Conservation (phyloP, 2,888 invertebrate species). For the Nemurella pictetii region DNA sequence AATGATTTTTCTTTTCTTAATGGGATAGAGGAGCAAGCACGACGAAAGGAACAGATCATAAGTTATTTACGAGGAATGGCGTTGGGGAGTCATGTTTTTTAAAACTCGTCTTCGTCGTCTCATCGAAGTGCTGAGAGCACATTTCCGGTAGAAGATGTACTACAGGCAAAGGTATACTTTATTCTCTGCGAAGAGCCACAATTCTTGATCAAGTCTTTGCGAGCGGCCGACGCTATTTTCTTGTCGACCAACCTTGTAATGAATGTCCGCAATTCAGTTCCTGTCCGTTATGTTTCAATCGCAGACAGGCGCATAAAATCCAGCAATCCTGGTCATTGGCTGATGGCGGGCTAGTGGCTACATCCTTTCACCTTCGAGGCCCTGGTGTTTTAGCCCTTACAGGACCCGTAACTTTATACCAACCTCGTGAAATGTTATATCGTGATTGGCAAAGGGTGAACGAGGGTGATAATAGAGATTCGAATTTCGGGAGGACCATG, state of each 20-base stretch:
- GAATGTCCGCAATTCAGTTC: background rate
- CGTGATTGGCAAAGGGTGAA: conserved; percentile 5
- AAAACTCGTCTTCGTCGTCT: conserved; percentile 6
- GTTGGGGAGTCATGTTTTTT: conserved; percentile 21
- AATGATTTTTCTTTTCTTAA: conserved; percentile 35
- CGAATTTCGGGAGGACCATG: conserved; percentile 34
- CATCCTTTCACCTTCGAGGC: background rate
- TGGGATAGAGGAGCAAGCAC: conserved; percentile 26
- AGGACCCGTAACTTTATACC: background rate
- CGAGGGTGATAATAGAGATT: conserved; percentile 25
- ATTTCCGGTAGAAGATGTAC: background rate
- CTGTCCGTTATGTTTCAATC: background rate
- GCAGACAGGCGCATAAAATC: background rate
- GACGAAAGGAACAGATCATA: conserved; percentile 24
- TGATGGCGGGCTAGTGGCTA: background rate
- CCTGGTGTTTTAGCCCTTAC: background rate
- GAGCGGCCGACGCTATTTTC: background rate
- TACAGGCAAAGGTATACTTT: background rate
- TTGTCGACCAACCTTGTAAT: background rate
- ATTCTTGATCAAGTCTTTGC: background rate
- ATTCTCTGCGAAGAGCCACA: background rate
- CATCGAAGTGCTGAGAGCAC: conserved; percentile 18
- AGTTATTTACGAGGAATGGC: conserved; percentile 36
- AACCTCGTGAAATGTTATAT: background rate
- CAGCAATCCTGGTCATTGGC: background rate